Percentiles rank a stretch among this genome's conserved stretches.
phyloP scores from a whole-genome alignment of 2,797 vertebrate genomes.

The Anomalospiza imberbis region DNA sequence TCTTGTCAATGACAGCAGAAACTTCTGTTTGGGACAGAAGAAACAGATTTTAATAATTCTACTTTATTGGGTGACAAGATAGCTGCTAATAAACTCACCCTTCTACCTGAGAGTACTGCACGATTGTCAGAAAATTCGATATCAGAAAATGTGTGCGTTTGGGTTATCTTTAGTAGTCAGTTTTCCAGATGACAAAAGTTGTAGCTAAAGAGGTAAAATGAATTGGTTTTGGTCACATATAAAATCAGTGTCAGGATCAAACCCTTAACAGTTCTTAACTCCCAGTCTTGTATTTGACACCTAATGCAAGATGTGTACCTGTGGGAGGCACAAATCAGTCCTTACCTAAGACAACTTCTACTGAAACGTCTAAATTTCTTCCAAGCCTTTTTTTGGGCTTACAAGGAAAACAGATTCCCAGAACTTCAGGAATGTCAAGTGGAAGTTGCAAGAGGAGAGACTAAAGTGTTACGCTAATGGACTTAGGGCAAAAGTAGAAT shows the following conservation, averaged over 20 bases:
- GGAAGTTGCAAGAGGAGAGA: not conserved
- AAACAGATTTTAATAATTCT: not conserved
- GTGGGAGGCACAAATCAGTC: not conserved
- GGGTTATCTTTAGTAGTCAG: not conserved
- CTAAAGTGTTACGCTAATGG: not conserved
- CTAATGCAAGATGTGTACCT: not conserved
- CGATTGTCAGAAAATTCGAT: not conserved
- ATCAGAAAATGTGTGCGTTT: not conserved
- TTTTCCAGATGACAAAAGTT: not conserved
- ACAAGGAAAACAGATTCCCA: not conserved
- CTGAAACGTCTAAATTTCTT: not conserved
- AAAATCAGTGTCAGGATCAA: not conserved
- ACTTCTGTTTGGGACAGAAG: not conserved
- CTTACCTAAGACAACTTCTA: not conserved
- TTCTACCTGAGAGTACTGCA: not conserved
- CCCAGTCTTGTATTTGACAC: not conserved
- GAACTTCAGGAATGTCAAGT: not conserved
- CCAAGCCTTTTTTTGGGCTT: not conserved
- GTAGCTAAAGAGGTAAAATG: not conserved
- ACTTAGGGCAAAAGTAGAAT: not conserved
- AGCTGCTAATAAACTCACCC: not conserved
- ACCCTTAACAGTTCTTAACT: not conserved
- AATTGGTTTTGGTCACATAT: not conserved
- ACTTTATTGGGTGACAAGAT: not conserved
- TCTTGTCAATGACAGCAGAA: not conserved